Evolutionary conservation across 2,113 vertebrate species (phyloP).

Genomic region (Chinchilla lanigera): DNA sequence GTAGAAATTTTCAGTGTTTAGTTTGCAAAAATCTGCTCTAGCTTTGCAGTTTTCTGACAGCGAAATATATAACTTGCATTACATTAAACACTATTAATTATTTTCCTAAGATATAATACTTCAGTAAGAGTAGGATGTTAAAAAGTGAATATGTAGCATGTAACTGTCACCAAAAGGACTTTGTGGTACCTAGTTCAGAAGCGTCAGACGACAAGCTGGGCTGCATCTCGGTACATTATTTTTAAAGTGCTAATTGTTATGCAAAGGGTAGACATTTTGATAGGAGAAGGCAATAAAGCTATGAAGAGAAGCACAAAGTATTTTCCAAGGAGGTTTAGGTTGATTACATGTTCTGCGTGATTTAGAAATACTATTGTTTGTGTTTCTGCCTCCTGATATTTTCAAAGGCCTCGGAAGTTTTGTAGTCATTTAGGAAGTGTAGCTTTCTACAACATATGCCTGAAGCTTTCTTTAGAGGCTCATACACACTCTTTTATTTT

Average conservation of each 20-base stretch:
- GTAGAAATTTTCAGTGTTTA: background rate
- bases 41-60: background rate
- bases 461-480: background rate
- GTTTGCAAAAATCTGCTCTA: background rate
- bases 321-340: background rate
- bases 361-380: slow-evolving; percentile 36
- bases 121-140: background rate
- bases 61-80: background rate
- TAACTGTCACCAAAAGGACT: background rate
- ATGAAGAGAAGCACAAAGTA: background rate
- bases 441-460: slow-evolving; percentile 4
- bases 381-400: slow-evolving; percentile 17
- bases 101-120: background rate
- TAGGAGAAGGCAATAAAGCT: background rate
- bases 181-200: background rate
- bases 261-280: background rate
- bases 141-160: background rate
- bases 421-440: background rate
- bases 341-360: background rate
- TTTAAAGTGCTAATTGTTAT: background rate
- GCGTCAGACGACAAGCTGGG: background rate
- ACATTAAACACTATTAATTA: background rate
- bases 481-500: background rate
- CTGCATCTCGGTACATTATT: background rate
- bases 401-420: background rate